Evolutionary conservation across 2,113 vertebrate genomes (phyloP), one percentile per base, ranked within the genome.

Genomic region (Lophotis ruficrista): DNA sequence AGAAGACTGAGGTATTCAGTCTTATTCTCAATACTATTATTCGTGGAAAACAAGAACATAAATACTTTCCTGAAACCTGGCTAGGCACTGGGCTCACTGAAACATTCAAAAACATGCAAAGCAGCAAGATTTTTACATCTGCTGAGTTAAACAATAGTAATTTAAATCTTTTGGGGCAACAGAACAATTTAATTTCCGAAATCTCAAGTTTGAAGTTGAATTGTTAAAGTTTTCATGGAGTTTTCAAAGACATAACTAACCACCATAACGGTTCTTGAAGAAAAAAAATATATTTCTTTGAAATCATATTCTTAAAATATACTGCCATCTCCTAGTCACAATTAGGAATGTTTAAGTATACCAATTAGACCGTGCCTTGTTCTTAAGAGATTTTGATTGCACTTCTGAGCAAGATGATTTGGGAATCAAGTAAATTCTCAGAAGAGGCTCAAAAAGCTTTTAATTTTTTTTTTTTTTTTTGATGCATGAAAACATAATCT

Each of bases 371-470:
- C 4, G 0, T 71, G 25, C 70, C 85, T 65, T 83, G 9, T 31
- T 92, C 54, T 87, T 93, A 58, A 93, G 53, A 94, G 64, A 73
- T 73, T 95, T 93, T 94, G 66, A 94, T 88, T 86, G 37, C 64
- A 77, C 60, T 90, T 90, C 58, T 64, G 60, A 93, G 37, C 38
- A 90, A 96, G 90, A 75, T 66, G 13, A 58, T 58, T 14, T 75
- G 60, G 37, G 88, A 96, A 90, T 93, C 87, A 83, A 95, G 47
- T 54, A 8, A 82, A 86, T 85, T 88, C 85, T 91, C 94, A 90
- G 21, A 81, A 86, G 83, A 6, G 12, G 8, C 22, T 88, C 68
- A 70, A 77, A 87, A 94, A 73, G 71, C 75, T 93, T 94, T 90
- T 86, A 83, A 95, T n/a, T n/a, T n/a, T n/a, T n/a, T n/a, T n/a